A percentile compares a stretch with the other conserved stretches of the same genome.
phyloP scores from a whole-genome alignment of 2,888 invertebrate species.

The Drosophila setosimentum region DNA sequence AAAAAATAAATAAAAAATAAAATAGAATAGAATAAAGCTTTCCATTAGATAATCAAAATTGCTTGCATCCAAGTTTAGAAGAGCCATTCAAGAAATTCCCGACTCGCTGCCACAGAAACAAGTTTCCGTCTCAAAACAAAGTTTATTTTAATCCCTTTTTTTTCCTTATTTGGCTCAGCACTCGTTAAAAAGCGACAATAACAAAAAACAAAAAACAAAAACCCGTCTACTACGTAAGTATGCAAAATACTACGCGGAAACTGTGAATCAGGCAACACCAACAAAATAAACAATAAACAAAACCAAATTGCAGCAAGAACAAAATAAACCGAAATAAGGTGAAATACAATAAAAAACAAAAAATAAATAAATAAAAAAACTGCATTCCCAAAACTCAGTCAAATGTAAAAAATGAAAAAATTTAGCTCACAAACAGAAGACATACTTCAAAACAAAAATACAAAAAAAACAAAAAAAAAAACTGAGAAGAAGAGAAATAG shows the following conservation, averaged over 20 bases:
- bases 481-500: slow-evolving; percentile 5
- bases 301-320: slow-evolving; percentile 23
- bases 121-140: slow-evolving; percentile 65
- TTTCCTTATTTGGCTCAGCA: slow-evolving; percentile 4
- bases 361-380: slow-evolving; percentile 28
- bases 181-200: slow-evolving; percentile 27
- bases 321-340: slow-evolving; percentile 55
- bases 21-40: neutral
- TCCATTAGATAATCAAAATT: slow-evolving; percentile 37
- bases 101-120: slow-evolving; percentile 39
- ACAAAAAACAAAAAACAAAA: slow-evolving; percentile 16
- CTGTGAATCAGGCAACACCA: slow-evolving; percentile 53
- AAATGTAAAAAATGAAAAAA: slow-evolving; percentile 59
- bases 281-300: slow-evolving; percentile 36
- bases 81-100: slow-evolving; percentile 50
- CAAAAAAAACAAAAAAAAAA: slow-evolving; percentile 28
- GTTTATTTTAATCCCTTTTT: slow-evolving; percentile 40
- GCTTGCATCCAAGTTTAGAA: slow-evolving; percentile 29
- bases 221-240: slow-evolving; percentile 53
- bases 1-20: neutral
- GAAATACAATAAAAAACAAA: slow-evolving; percentile 56
- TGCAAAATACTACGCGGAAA: slow-evolving; percentile 65
- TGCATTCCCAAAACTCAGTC: slow-evolving; percentile 77
- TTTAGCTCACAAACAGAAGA: slow-evolving; percentile 49
- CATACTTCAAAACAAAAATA: slow-evolving; percentile 68